A percentile compares a stretch with the other conserved stretches of the same genome.
Conservation (phyloP, 2,113 vertebrate species). For the Corapipo altera region DNA sequence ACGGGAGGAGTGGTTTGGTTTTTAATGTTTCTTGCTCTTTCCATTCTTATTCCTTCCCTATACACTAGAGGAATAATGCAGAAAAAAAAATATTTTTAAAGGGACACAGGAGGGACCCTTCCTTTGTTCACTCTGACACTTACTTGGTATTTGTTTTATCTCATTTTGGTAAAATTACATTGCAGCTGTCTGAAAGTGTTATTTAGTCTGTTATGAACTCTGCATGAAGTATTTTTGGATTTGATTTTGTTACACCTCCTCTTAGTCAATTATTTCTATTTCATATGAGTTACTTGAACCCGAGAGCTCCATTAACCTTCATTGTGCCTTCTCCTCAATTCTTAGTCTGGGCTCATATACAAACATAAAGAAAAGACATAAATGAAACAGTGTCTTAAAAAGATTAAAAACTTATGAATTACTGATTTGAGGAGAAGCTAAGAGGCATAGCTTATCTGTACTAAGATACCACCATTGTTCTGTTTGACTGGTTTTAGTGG, state of each 20-base stretch:
- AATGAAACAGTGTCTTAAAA: neutral
- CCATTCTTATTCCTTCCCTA: neutral
- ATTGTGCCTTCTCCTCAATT: neutral
- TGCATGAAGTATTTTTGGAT: constrained; percentile 46
- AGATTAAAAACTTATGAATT: neutral
- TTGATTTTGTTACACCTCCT: constrained; percentile 44
- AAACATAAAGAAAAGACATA: neutral
- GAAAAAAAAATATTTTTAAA: neutral
- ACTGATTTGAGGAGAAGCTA: neutral
- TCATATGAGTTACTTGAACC: constrained; percentile 33
- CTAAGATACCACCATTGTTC: neutral
- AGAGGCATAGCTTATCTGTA: neutral
- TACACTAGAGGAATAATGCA: neutral
- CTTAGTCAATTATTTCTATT: constrained; percentile 70
- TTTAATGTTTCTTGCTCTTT: neutral
- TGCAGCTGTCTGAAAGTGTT: constrained; percentile 35
- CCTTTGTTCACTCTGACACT: constrained; percentile 6
- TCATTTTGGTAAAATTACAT: constrained; percentile 1
- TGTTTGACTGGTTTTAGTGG: neutral
- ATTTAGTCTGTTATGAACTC: constrained; percentile 25
- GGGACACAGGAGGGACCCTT: neutral
- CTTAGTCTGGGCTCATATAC: neutral
- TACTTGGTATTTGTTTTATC: constrained; percentile 30
- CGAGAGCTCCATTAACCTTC: constrained; percentile 58
- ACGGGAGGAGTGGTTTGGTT: neutral